Base-by-base conservation (phyloP, 2,113 vertebrate genomes). In the Toxotes jaculatrix region DNA sequence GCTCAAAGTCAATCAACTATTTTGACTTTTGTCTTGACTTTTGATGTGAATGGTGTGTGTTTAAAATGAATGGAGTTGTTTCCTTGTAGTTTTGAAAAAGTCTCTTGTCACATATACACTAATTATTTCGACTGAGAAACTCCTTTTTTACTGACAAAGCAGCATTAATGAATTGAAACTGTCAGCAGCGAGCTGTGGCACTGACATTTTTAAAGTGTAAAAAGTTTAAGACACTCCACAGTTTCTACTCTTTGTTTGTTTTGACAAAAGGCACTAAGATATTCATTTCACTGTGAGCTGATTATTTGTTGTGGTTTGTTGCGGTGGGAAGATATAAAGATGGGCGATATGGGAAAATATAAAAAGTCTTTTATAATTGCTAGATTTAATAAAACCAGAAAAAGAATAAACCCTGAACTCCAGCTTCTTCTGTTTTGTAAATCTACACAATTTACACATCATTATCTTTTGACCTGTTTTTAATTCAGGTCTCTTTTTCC, bases 1-100 rank as follows among this genome's bases (percentile, higher is more conserved):
- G 8, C 12, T 57, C 3, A n/a, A 66, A 65, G 62, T 74, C 71
- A 67, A 67, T 80, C 79, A 61, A 21, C 21, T 23, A 11, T 23
- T 53, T 62, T 14, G 51, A 4, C 27, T 21, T 21, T 40, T 40
- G 9, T 40, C 9, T 40, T 9, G 38, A 40, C 1, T 5, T 40
- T 5, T 27, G 27, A 27, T 27, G 27, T 27, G 27, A 27, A 27
- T 27, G 27, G 27, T 27, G 27, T 27, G 27, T 27, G 27, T 27
- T 27, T 27, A 27, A 27, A 27, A 27, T 27, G 27, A 27, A 27
- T 27, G 27, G 27, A 27, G 27, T 27, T 27, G 27, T 27, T 27
- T 27, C 27, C 27, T 27, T 27, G 27, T 27, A 27, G 27, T 27
- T 27, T 27, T 27, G 27, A 27, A 27, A 27, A 27, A 38, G 36